Conservation (phyloP, 1,140 invertebrate species). For the Augochlora pura region DNA sequence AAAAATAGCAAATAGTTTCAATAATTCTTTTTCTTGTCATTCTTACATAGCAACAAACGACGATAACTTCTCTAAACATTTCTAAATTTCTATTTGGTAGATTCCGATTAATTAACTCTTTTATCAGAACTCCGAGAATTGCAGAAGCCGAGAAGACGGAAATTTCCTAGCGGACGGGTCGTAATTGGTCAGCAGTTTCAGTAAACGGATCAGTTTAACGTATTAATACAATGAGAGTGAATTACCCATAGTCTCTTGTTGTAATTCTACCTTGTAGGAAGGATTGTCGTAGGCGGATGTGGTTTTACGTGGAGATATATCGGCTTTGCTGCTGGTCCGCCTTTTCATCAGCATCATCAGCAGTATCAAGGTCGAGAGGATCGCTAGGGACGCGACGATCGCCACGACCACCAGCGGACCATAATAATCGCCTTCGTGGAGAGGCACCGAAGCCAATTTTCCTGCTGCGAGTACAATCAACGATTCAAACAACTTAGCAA, state of each 20-base stretch:
- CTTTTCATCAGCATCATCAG: constrained; percentile 89
- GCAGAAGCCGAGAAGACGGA: too few species aligned
- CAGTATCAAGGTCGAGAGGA: constrained; percentile 89
- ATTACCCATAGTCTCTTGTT: constrained; percentile 94
- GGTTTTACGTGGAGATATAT: constrained; percentile 85
- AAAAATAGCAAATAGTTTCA: too few species aligned
- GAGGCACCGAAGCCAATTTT: constrained; percentile 83
- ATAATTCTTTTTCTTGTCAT: too few species aligned
- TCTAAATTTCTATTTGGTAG: too few species aligned
- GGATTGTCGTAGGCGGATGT: constrained; percentile 95
- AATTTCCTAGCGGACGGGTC: too few species aligned
- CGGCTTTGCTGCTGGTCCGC: constrained; percentile 83
- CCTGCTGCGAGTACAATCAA: constrained; percentile 74
- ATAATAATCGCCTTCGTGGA: constrained; percentile 88
- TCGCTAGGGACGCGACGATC: constrained; percentile 91
- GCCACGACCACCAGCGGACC: constrained; percentile 92
- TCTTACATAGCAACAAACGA: too few species aligned
- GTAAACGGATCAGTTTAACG: neutral
- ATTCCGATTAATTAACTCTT: too few species aligned
- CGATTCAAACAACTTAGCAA: neutral
- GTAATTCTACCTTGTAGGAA: constrained; percentile 95
- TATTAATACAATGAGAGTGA: constrained; percentile 72
- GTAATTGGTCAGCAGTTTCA: too few species aligned
- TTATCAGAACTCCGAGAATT: too few species aligned
- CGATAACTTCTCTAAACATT: too few species aligned